Evolutionary conservation across 2,888 invertebrate genomes (phyloP).

Genomic region (Smittia aterrima): DNA sequence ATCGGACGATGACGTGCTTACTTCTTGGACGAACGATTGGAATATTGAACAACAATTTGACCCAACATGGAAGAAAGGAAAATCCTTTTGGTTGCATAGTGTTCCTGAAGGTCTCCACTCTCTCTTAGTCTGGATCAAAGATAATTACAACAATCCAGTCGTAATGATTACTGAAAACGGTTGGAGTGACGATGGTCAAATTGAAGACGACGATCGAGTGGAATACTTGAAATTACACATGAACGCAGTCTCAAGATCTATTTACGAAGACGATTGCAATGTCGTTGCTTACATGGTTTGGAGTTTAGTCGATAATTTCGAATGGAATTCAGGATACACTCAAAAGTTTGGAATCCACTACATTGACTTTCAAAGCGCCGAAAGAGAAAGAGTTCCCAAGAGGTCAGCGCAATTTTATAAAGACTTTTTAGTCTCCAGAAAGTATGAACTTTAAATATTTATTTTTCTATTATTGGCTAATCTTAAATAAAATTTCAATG

Average conservation of each 20-base stretch:
- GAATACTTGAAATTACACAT: constrained; percentile 46
- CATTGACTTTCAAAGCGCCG: constrained; percentile 61
- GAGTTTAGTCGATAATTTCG: constrained; percentile 50
- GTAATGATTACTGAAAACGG: constrained; percentile 60
- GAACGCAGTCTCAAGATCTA: constrained; percentile 47
- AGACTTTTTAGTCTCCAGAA: background rate
- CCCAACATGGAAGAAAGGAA: constrained; percentile 6
- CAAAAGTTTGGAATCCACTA: constrained; percentile 64
- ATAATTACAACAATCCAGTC: constrained; percentile 55
- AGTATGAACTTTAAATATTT: too few species aligned
- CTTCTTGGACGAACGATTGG: background rate
- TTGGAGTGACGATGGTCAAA: constrained; percentile 49
- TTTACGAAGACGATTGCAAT: constrained; percentile 47
- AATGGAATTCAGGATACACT: constrained; percentile 48
- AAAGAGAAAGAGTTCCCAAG: constrained; percentile 61
- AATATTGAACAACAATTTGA: too few species aligned
- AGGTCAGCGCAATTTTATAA: constrained; percentile 54
- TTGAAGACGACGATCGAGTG: constrained; percentile 49
- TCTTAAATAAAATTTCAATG: too few species aligned
- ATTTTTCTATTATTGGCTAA: too few species aligned
- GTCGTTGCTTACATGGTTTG: constrained; percentile 47
- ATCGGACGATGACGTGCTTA: too few species aligned
- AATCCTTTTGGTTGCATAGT: background rate
- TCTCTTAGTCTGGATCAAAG: constrained; percentile 57
- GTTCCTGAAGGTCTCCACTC: constrained; percentile 57